Evolutionary conservation across 2,888 invertebrate genomes (phyloP), one percentile per base, ranked within the genome.

Genomic region (Rhorus exstirpatorius): DNA sequence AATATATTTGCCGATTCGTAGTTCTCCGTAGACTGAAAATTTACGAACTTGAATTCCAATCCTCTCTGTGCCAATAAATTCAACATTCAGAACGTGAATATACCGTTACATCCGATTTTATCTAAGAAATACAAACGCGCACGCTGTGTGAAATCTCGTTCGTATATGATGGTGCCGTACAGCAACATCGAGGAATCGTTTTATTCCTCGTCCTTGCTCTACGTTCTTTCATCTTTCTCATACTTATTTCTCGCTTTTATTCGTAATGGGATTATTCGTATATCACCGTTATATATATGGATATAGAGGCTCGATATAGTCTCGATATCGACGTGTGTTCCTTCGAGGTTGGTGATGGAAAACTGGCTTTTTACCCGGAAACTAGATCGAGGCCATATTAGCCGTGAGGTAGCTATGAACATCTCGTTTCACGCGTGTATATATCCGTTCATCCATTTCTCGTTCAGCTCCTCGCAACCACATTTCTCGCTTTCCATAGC

Each of bases 141-240:
- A 14, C 65, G 41, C 12, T n/a, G 38, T 24, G 41, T 14, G 53
- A 14, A 24, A 31, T 31, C 14, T 14, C 17, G 19, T 35, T 17
- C 53, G 38, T 55, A 61, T 75, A 63, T 35, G 58, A 31, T n/a
- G 38, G 10, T 8, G 38, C 51, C 19, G 31, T 51, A 58, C 35
- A 58, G 46, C 58, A 21, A 60, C 60, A 21, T 55, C 51, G 24
- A 31, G 65, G 60, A 63, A 72, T 81, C 84, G 65, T 86, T 85
- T 86, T 85, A 85, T 85, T 85, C 84, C 86, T 82, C 86, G 67
- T 60, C 83, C 84, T 81, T 81, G 81, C 83, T 51, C 71, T 65
- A 19, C 80, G 81, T 80, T 88, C 85, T 84, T 84, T 88, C 17
- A 38, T 8, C 68, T 63, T 68, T 63, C 38, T 41, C 31, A n/a